Conservation (phyloP, 2,888 invertebrate species). For the Buathra laborator region DNA sequence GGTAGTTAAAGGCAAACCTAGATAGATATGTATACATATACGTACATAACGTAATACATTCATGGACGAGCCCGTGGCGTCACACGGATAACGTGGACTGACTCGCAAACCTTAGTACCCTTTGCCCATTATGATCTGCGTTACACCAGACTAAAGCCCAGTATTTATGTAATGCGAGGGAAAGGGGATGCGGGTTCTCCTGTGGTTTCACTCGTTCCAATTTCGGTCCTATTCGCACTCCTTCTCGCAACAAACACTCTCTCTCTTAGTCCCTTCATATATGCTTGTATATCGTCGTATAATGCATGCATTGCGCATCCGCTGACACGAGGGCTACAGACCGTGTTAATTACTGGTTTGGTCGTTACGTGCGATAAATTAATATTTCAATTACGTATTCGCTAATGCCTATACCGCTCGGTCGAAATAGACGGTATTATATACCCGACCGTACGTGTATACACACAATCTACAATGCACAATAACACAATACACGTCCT, state of each 20-base stretch:
- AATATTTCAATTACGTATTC: conserved; percentile 83
- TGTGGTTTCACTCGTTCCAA: conserved; percentile 43
- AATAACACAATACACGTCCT: conserved; percentile 1
- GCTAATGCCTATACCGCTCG: conserved; percentile 71
- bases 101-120: conserved; percentile 75
- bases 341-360: conserved; percentile 82
- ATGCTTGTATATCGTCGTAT: conserved; percentile 65
- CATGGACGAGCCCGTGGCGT: neutral
- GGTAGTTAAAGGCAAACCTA: neutral
- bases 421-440: conserved; percentile 26
- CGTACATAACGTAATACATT: neutral
- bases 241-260: neutral
- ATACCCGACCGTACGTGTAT: conserved; percentile 5
- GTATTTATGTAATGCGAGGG: conserved; percentile 81
- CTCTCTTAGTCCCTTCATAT: conserved; percentile 13
- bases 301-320: conserved; percentile 81
- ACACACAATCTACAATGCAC: neutral
- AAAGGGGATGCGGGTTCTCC: neutral
- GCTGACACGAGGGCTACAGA: conserved; percentile 78
- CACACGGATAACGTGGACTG: conserved; percentile 73
- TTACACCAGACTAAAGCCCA: conserved; percentile 76
- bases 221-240: conserved; percentile 16
- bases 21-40: neutral
- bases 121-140: conserved; percentile 80
- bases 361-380: conserved; percentile 82